Conservation (phyloP, 2,797 vertebrate genomes). For the Fringilla coelebs region DNA sequence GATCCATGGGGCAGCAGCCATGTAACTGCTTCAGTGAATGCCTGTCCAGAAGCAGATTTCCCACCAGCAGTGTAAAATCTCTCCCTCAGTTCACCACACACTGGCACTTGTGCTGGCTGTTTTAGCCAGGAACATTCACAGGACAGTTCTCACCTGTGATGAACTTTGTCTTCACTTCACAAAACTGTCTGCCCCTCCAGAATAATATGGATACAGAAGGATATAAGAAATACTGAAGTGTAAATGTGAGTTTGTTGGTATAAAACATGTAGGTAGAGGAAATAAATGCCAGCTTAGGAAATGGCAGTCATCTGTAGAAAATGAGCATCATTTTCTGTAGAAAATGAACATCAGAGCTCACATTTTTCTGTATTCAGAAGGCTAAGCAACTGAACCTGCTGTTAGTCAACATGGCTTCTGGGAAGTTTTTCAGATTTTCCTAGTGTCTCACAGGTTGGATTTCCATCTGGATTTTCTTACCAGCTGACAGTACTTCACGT, state of each 20-base stretch:
- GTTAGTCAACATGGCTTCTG: not conserved
- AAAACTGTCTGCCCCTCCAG: not conserved
- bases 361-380: not conserved
- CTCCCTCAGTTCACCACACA: not conserved
- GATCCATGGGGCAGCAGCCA: not conserved
- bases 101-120: not conserved
- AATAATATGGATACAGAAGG: not conserved
- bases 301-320: not conserved
- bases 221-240: not conserved
- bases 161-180: not conserved
- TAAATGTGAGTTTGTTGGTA: not conserved
- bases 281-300: not conserved
- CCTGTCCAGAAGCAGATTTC: not conserved
- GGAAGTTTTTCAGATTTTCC: not conserved
- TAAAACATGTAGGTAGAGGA: not conserved
- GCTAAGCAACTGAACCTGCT: not conserved
- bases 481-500: not conserved
- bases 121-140: not conserved
- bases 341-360: not conserved
- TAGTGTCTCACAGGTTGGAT: not conserved
- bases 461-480: constrained; percentile 20
- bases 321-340: not conserved
- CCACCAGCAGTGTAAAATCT: not conserved
- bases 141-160: not conserved
- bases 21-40: not conserved